Percentiles rank a stretch among this genome's conserved stretches.
These are phyloP conservation scores for Drosophila eugracilis DNA, from an alignment of 1,140 invertebrate species.

Conservation along the genomic window DNA sequence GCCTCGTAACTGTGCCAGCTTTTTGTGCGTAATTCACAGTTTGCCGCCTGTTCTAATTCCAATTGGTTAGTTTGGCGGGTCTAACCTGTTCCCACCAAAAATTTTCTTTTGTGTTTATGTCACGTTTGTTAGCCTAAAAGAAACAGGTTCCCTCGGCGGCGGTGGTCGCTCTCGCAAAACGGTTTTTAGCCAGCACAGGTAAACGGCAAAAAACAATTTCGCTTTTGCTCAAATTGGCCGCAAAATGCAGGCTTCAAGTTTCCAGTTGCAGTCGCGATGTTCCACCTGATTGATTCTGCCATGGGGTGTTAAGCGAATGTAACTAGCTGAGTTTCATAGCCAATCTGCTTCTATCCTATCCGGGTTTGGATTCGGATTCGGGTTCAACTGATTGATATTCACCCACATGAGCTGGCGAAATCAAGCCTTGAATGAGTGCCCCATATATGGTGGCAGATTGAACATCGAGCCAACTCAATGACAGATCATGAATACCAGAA, in stretches of 20 bases:
- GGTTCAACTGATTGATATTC: constrained; percentile 31
- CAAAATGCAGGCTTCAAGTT: constrained; percentile 45
- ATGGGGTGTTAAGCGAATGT: constrained; percentile 26
- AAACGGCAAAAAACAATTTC: constrained; percentile 68
- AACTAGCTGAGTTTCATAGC: constrained; percentile 26
- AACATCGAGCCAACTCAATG: constrained; percentile 24
- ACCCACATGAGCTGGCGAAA: constrained; percentile 30
- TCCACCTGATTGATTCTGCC: constrained; percentile 57
- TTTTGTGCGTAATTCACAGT: constrained; percentile 61
- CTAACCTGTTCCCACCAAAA: constrained; percentile 72
- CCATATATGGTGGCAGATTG: constrained; percentile 30
- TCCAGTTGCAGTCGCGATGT: constrained; percentile 31
- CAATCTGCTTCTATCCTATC: constrained; percentile 7
- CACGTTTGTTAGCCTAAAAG: constrained; percentile 67
- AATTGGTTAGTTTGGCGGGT: constrained; percentile 44
- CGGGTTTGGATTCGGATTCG: constrained; percentile 25
- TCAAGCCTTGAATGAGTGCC: constrained; percentile 33
- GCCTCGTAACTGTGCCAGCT: constrained; percentile 65
- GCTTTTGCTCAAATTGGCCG: constrained; percentile 60
- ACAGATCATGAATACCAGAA: constrained; percentile 14
- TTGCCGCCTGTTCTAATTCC: constrained; percentile 73
- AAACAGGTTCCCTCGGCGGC: constrained; percentile 63
- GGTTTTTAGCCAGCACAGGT: constrained; percentile 16
- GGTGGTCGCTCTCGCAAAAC: constrained; percentile 22
- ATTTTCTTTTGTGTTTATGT: constrained; percentile 77